Evolutionary conservation across 2,797 vertebrate species (phyloP).

Genomic region (Enteromius radiatus): DNA sequence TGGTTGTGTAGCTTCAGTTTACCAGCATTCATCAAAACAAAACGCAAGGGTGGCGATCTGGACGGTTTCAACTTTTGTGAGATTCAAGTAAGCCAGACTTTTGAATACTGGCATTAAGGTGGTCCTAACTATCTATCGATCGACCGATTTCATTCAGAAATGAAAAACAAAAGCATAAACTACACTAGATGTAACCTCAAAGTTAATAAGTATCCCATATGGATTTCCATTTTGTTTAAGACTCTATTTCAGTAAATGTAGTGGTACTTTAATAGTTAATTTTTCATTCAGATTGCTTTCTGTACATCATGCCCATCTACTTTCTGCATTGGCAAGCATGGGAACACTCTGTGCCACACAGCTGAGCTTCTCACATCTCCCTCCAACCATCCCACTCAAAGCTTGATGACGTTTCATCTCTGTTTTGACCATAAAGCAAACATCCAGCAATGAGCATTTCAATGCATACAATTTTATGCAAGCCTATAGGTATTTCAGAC

Average conservation of each 20-base stretch:
- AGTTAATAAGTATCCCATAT: neutral
- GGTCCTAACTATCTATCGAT: neutral
- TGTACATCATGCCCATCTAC: slow-evolving; percentile 43
- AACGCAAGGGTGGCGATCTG: neutral
- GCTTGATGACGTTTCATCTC: slow-evolving; percentile 34
- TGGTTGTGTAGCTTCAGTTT: slow-evolving; percentile 6
- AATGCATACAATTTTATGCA: neutral
- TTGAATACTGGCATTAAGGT: neutral
- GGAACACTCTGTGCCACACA: slow-evolving; percentile 36
- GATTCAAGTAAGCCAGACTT: neutral
- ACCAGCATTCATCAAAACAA: neutral
- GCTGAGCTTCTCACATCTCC: slow-evolving; percentile 47
- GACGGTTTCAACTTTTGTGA: neutral
- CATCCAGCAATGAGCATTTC: slow-evolving; percentile 24
- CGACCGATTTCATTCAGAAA: no score
- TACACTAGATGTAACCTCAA: neutral
- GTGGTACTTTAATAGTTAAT: neutral
- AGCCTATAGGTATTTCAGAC: neutral
- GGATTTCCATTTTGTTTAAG: neutral
- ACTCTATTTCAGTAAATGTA: neutral
- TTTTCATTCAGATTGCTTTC: slow-evolving; percentile 45
- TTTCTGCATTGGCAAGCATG: slow-evolving; percentile 50
- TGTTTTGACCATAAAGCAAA: slow-evolving; percentile 35
- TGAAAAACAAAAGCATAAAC: neutral
- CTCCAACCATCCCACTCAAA: slow-evolving; percentile 34